These are phyloP conservation scores for Falcaria lacertinaria DNA, from an alignment of 2,888 invertebrate species.

Conservation along the genomic window DNA sequence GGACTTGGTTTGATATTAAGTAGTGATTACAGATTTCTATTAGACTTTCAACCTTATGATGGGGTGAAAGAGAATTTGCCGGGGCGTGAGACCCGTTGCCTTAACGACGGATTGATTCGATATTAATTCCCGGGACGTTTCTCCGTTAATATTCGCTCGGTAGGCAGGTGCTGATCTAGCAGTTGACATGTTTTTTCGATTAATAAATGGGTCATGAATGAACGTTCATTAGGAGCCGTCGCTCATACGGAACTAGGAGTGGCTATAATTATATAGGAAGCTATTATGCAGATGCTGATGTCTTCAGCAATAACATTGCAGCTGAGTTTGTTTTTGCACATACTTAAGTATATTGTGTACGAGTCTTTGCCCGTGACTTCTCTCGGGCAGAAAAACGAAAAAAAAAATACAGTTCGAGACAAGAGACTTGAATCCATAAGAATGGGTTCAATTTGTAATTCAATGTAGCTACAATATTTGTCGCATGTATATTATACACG, in stretches of 20 bases:
- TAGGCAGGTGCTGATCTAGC: slow-evolving; percentile 46
- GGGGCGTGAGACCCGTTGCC: slow-evolving; percentile 71
- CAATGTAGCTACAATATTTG: no score
- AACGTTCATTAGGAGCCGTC: slow-evolving; percentile 18
- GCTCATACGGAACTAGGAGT: slow-evolving; percentile 23
- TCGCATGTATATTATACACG: no score
- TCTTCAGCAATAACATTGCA: slow-evolving; percentile 18
- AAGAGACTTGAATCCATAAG: no score
- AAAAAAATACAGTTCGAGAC: no score
- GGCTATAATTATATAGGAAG: slow-evolving; percentile 20
- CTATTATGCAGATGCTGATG: slow-evolving; percentile 17
- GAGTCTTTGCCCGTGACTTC: no score
- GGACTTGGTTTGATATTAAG: no score
- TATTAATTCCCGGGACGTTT: slow-evolving; percentile 71
- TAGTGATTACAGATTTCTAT: slow-evolving; percentile 67
- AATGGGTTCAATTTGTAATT: no score
- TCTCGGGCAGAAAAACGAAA: no score
- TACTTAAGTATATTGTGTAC: no score
- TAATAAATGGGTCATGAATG: slow-evolving; percentile 33
- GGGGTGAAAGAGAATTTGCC: slow-evolving; percentile 73
- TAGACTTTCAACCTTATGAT: slow-evolving; percentile 75
- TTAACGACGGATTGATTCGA: slow-evolving; percentile 76
- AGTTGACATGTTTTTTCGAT: slow-evolving; percentile 40
- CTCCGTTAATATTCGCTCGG: slow-evolving; percentile 43
- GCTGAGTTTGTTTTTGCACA: slow-evolving; percentile 1